Percentiles rank a stretch among this genome's conserved stretches.
Evolutionary conservation across 1,140 invertebrate species (phyloP).

Genomic region (Pissodes strobi): DNA sequence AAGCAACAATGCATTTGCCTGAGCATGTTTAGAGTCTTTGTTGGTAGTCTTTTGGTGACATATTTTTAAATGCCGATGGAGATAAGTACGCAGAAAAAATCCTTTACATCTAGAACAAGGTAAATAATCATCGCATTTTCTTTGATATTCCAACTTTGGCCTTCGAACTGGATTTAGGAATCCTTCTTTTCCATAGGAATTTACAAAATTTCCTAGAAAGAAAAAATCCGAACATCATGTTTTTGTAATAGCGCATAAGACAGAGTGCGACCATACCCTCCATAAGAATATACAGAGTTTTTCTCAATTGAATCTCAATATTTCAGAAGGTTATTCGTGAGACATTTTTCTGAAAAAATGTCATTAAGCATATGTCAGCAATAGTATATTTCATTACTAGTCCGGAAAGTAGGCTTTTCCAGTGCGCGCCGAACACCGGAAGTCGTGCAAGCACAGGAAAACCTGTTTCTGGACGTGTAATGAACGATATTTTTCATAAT

Average conservation of each 20-base stretch:
- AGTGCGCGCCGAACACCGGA: too few relatives aligned
- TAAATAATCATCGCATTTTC: slow-evolving; percentile 15
- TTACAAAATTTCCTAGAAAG: slow-evolving; percentile 18
- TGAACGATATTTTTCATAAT: too few relatives aligned
- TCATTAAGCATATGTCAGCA: too few relatives aligned
- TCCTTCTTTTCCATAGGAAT: slow-evolving; percentile 12
- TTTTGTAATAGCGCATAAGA: not conserved
- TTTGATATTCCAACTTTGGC: slow-evolving; percentile 1
- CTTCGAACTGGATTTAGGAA: slow-evolving; percentile 19
- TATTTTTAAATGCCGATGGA: slow-evolving; percentile 10
- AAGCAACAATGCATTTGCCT: slow-evolving; percentile 11
- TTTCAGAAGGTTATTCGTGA: too few relatives aligned
- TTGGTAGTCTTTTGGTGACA: not conserved
- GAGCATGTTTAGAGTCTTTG: slow-evolving; percentile 15
- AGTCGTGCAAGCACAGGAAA: too few relatives aligned
- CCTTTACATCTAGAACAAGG: slow-evolving; percentile 22
- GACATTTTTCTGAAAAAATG: too few relatives aligned
- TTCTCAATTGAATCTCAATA: too few relatives aligned
- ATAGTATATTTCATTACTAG: too few relatives aligned
- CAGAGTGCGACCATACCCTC: too few relatives aligned
- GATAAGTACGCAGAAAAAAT: slow-evolving; percentile 14
- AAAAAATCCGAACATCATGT: not conserved
- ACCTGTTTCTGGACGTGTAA: too few relatives aligned
- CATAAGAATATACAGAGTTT: too few relatives aligned
- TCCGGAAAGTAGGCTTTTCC: too few relatives aligned